Evolutionary conservation across 92 coral and sea anemone genomes (phyloP), one percentile per base, ranked within the genome.

Genomic region (Zoanthus gigantus): DNA sequence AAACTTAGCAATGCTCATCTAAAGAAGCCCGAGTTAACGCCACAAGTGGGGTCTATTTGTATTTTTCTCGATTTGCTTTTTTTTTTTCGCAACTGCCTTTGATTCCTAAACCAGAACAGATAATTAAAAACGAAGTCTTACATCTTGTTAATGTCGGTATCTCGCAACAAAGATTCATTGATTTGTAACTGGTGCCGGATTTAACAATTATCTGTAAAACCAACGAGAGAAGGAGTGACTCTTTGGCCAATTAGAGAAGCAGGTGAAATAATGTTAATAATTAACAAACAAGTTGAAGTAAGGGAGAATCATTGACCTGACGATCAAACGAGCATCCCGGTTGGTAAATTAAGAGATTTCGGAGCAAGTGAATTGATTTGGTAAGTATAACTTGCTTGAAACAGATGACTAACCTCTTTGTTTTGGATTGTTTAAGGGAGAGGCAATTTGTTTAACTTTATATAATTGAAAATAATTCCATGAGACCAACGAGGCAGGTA

Each of bases 221-320:
- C 44, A 63, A 47, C 71, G 83, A n/a, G 18, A 45, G 12, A n/a
- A 31, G 75, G 44, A 5, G 75, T 66, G 61, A 67, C 67, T 81
- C 63, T 65, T 65, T 57, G 58, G 28, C 6, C 23, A 81, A 66
- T 65, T 54, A 65, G 75, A 81, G 61, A 60, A 16, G 47, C 85
- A 65, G 85, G 85, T 81, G 60, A 12, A 10, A 81, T 0, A 10
- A 3, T 16, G 34, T 81, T 14, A 81, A 81, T 81, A 81, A 81
- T 81, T 81, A 44, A 81, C 11, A 37, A 15, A 81, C 28, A 11
- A 23, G 75, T 81, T 81, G 85, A 81, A 81, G 85, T 81, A 81
- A 81, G 85, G 46, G 18, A 23, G 28, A 37, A 30, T 66, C 45
- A 66, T 66, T 65, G 75, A 14, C 74, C 11, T 16, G 28, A 50